Evolutionary conservation across 1,140 invertebrate species (phyloP), one percentile per base, ranked within the genome.

Genomic region (Argopecten irradians): DNA sequence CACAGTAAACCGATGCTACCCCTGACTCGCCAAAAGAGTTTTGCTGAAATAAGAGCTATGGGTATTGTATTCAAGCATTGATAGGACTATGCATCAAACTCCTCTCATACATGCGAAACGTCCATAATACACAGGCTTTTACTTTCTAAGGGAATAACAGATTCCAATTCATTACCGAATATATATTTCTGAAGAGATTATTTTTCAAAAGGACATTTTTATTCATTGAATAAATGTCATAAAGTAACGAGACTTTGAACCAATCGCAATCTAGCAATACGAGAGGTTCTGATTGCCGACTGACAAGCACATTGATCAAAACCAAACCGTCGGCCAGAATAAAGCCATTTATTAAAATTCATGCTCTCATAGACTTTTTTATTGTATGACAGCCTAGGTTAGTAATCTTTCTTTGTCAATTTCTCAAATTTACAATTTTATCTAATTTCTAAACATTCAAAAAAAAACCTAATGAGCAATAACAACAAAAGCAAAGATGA

Each of bases 181-280:
- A 71, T 71, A 71, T 71, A 71, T 71, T 71, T 71, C 55, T 71
- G 55, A 71, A 71, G 55, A 71, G 55, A 71, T 71, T 71, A 71
- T 71, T 71, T 71, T 71, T 71, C 55, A 71, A 71, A 71, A 71
- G 55, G 55, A 71, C 55, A 71, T 71, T 71, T 71, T 71, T 71
- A 71, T 71, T 71, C 55, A 71, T 71, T 28, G 55, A 71, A 71
- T 71, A 71, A 71, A 71, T 71, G 55, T 71, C 55, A 71, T 28
- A 28, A 28, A 71, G 55, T 71, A 71, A n/a, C 22, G 11, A 16
- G 55, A 71, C 55, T 71, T 71, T 71, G 55, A 71, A 71, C 55
- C 55, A 71, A 71, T 71, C 55, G n/a, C 55, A 71, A 71, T 71
- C 55, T 71, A 71, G 55, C 55, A 71, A 71, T 71, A 8, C 5